Percentiles rank a stretch among this genome's conserved stretches.
Conservation (phyloP, 2,797 vertebrate species). For the Coracias cyanogaster region DNA sequence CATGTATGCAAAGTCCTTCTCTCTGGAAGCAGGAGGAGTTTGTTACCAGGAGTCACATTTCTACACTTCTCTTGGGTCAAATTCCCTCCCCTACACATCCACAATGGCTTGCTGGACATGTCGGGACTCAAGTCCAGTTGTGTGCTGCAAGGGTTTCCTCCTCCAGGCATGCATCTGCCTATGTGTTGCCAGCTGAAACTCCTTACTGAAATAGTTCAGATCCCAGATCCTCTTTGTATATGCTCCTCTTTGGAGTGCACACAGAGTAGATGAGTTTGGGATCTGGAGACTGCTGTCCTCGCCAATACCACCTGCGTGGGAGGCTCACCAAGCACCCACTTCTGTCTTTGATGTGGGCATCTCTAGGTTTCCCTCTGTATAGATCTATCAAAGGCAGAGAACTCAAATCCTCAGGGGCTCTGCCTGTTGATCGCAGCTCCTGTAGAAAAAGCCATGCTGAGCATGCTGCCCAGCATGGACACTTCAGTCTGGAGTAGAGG, state of each 20-base stretch:
- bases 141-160: neutral
- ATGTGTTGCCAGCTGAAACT: neutral
- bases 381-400: neutral
- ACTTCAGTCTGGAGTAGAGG: neutral
- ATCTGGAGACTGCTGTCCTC: neutral
- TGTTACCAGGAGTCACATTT: neutral
- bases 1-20: neutral
- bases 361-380: neutral
- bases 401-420: neutral
- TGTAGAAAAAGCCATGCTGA: neutral
- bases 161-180: neutral
- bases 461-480: neutral
- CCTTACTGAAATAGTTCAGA: neutral
- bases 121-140: neutral
- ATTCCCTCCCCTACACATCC: neutral
- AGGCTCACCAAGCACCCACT: neutral
- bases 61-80: neutral
- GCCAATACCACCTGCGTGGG: neutral
- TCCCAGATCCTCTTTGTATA: neutral
- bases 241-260: neutral
- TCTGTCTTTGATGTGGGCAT: neutral
- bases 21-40: neutral
- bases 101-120: neutral
- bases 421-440: neutral
- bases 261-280: neutral